Evolutionary conservation across 2,888 invertebrate genomes (phyloP), one percentile per base, ranked within the genome.

Genomic region (Anoplius nigerrimus): DNA sequence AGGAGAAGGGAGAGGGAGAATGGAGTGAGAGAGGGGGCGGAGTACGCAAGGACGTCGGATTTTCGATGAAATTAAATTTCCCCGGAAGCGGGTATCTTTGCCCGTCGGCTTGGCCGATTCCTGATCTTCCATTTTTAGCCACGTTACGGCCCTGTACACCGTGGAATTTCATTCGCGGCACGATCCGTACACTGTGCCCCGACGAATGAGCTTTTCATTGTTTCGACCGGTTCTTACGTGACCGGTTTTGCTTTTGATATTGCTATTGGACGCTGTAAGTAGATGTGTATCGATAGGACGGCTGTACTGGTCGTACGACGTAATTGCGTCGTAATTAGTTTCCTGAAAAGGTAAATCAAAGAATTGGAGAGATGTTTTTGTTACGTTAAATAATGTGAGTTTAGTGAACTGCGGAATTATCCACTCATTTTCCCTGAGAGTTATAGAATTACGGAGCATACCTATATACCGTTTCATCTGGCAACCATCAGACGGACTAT

Each of bases 1-100:
- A 42, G 42, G 42, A 42, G 8, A 13, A 42, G 42, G 13, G 42
- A 13, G 42, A 8, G 42, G 8, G 42, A 42, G 42, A 13, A 6
- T 42, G 48, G 48, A 6, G 48, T 4, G 34, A 11, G 34, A 34
- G 34, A 11, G 24, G 3, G 2, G 24, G 24, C 3, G 24, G 66
- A 16, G 72, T 34, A 5, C 55, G 16, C 64, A 66, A 66, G 69
- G 72, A 74, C 73, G 72, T 70, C 66, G 71, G 78, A 59, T 77
- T 78, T 77, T 75, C 78, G 73, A 75, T 75, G 76, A 78, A 78
- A 78, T 78, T 78, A 76, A 78, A 78, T 78, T 78, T 78, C 78
- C 62, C 65, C 62, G 61, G 62, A 73, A 67, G 66, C 55, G 62
- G 34, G 34, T 34, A 34, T 34, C 34, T 34, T 34, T 34, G 34